Evolutionary conservation across 2,797 vertebrate genomes (phyloP), one percentile per base, ranked within the genome.

Genomic region (Rhadinocentrus ornatus): DNA sequence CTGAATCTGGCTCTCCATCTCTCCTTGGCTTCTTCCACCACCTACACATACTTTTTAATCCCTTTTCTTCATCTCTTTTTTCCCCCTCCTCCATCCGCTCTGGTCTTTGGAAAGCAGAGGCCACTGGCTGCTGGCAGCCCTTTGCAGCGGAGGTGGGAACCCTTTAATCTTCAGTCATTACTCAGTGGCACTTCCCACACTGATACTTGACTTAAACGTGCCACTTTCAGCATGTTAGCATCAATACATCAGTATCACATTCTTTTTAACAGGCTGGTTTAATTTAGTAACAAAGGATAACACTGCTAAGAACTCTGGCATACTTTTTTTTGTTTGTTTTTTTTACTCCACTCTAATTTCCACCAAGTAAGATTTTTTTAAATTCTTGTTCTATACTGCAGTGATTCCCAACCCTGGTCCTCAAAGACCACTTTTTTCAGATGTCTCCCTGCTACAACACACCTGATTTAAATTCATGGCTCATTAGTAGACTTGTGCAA

Each of bases 71-170:
- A 27, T 55, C 56, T 57, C 56, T 22, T 15, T 35, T 52, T 66
- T 56, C 27, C 22, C 34, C 62, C 66, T 53, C 69, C 71, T 65
- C 65, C 69, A 7, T 74, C 78, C 41, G 34, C 61, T 62, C 31
- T 39, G 67, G 68, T 62, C 55, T 24, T 1, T 26, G 41, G 32
- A 57, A 16, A 64, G 56, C 41, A 55, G 65, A 74, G 71, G 77
- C 62, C 15, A 6, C 35, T 27, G 64, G 62, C 77, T 74, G 66
- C 57, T 31, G 58, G 76, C 67, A 18, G 73, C 69, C 64, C 71
- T 53, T 74, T 66, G 78, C 84, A 44, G 71, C 53, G 4, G 79
- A 87, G 76, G 86, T 86, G 84, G 82, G 84, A 87, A 88, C 73
- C 81, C 70, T 80, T 73, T 84, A 85, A 90, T 83, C 75, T 37